Evolutionary conservation across 2,797 vertebrate species (phyloP), one percentile per base, ranked within the genome.

Genomic region (Cirrhinus mrigala): DNA sequence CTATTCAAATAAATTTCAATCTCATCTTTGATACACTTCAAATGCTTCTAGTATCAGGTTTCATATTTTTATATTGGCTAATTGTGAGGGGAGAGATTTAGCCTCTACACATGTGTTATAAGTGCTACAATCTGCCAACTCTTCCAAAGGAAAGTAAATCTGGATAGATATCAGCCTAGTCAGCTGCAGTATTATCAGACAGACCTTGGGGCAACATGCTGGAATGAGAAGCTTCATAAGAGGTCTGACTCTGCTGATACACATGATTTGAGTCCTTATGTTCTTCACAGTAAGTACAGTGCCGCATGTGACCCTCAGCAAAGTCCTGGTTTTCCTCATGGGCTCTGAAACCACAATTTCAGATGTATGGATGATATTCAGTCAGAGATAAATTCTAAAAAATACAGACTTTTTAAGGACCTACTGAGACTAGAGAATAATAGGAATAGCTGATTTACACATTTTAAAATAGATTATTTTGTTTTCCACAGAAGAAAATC

Each of bases 121-220:
- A 44, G 29, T 24, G 8, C 50, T 54, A 40, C 18, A 81, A 22
- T 80, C 44, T 77, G 62, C 40, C 52, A 52, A 44, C 33, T 79
- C 46, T 79, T 79, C 20, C 87, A 52, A 86, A 50, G 68, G 27
- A 89, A 88, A 85, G 24, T 77, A 84, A 85, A 73, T 82, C 66
- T 82, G 24, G 27, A 78, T 56, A 81, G 75, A 71, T 74, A 76
- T 87, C 74, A 79, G 87, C 87, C 82, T 83, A 89, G 85, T 88
- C 80, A 85, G 83, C 46, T 86, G 18, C 83, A 81, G 73, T 71
- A 80, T 90, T 88, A 89, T 81, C 87, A 88, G 50, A 85, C 89
- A 81, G 82, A 79, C 70, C 77, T 87, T 29, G 16, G 48, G 78
- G 85, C 88, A 79, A 79, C 73, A 85, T 84, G 66, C 70, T 82